Conservation (phyloP, 2,888 invertebrate genomes). For the Epiblema foenella region DNA sequence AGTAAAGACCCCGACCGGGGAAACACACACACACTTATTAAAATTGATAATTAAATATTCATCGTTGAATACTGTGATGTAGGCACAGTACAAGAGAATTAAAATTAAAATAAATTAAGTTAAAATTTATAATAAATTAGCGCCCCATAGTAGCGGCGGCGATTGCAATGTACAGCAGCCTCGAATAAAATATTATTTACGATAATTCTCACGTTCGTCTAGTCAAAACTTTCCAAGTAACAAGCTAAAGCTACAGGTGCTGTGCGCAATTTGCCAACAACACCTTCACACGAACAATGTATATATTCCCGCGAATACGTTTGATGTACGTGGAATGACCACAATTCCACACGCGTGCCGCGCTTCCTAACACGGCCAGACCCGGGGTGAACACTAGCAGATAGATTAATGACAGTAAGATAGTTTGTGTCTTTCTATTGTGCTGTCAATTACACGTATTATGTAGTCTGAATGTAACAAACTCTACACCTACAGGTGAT, state of each 20-base stretch:
- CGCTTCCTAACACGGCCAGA: constrained; percentile 62
- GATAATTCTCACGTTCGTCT: not conserved
- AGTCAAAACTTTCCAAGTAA: not conserved
- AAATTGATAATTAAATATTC: too few relatives aligned
- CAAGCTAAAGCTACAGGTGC: not conserved
- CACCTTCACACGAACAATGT: constrained; percentile 9
- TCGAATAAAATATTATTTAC: too few relatives aligned
- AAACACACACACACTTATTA: too few relatives aligned
- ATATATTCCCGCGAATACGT: not conserved
- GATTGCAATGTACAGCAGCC: too few relatives aligned
- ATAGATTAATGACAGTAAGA: constrained; percentile 16
- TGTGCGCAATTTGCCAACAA: constrained; percentile 14
- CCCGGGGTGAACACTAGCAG: constrained; percentile 43
- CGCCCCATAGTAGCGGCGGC: too few relatives aligned
- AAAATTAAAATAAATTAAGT: too few relatives aligned
- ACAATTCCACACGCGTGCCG: constrained; percentile 56
- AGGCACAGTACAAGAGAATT: too few relatives aligned
- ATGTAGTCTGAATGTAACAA: not conserved
- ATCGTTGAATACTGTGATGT: too few relatives aligned
- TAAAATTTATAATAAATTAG: too few relatives aligned
- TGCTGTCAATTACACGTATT: not conserved
- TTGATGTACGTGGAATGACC: constrained; percentile 49
- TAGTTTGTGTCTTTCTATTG: not conserved
- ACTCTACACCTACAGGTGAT: too few relatives aligned
- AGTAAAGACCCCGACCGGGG: too few relatives aligned